phyloP scores from a whole-genome alignment of 2,888 invertebrate species.

The Scaptomyza tumidula region DNA sequence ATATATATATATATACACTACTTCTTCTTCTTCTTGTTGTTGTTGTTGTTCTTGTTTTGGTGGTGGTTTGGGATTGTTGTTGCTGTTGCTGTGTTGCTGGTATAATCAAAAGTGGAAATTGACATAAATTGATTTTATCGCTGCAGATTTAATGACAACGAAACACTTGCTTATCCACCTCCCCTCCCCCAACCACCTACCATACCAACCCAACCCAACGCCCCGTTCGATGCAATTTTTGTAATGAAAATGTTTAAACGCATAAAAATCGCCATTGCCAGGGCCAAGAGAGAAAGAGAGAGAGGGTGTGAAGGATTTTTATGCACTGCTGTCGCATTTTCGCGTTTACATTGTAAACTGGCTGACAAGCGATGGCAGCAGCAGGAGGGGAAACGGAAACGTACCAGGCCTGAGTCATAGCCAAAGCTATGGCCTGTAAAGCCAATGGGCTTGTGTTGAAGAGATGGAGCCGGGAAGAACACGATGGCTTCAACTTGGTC shows the following conservation, averaged over 20 bases:
- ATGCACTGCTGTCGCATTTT: slow-evolving; percentile 80
- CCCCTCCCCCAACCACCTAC: background rate
- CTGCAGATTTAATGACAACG: slow-evolving; percentile 79
- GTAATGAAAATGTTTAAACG: slow-evolving; percentile 80
- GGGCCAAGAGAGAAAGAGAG: slow-evolving; percentile 9
- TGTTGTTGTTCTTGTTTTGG: slow-evolving; percentile 1
- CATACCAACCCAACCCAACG: background rate
- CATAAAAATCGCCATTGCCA: slow-evolving; percentile 69
- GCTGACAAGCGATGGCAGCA: slow-evolving; percentile 65
- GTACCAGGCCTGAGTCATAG: slow-evolving; percentile 71
- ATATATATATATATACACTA: slow-evolving; percentile 15
- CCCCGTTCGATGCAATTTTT: slow-evolving; percentile 72
- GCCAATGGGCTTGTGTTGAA: slow-evolving; percentile 45
- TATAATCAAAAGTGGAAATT: slow-evolving; percentile 76
- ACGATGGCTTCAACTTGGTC: slow-evolving; percentile 20
- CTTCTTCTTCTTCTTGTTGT: background rate
- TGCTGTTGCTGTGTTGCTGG: slow-evolving; percentile 41
- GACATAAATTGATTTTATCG: slow-evolving; percentile 79
- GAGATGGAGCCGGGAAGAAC: background rate
- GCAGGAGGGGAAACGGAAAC: slow-evolving; percentile 48
- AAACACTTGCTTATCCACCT: slow-evolving; percentile 58
- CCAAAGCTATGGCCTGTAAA: slow-evolving; percentile 24
- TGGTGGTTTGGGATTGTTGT: slow-evolving; percentile 4
- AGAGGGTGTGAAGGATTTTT: slow-evolving; percentile 65
- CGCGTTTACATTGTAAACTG: slow-evolving; percentile 81